These are phyloP conservation scores for Acanthochromis polyacanthus DNA, from an alignment of 2,113 vertebrate genomes.

Conservation along the genomic window DNA sequence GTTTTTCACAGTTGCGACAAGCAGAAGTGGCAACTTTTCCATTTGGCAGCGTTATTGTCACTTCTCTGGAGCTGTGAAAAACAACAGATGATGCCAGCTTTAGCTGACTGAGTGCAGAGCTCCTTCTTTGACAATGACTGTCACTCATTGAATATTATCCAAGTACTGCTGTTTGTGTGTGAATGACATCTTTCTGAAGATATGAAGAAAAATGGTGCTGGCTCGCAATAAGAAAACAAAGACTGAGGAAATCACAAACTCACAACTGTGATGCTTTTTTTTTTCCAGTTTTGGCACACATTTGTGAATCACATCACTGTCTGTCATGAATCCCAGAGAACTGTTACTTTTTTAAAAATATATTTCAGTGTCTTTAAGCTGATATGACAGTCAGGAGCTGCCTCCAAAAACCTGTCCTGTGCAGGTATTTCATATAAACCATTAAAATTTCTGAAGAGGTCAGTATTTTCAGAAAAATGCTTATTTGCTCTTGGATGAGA, in stretches of 20 bases:
- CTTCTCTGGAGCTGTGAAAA: constrained; percentile 25
- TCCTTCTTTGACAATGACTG: constrained; percentile 3
- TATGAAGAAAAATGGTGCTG: neutral
- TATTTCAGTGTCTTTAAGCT: neutral
- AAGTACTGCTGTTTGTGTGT: neutral
- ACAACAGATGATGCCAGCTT: constrained; percentile 31
- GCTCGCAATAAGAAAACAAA: neutral
- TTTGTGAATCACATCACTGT: neutral
- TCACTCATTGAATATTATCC: neutral
- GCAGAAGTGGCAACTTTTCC: constrained; percentile 13
- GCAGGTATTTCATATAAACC: too few relatives aligned
- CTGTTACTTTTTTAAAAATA: neutral
- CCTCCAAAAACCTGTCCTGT: too few relatives aligned
- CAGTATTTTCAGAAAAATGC: too few relatives aligned
- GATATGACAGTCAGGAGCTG: too few relatives aligned
- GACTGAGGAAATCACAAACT: neutral
- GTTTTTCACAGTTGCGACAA: constrained; percentile 30
- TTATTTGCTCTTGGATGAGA: neutral
- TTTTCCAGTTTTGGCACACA: neutral
- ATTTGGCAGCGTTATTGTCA: neutral
- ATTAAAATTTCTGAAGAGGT: too few relatives aligned
- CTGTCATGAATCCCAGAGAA: neutral
- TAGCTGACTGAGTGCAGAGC: constrained; percentile 1
- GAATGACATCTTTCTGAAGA: constrained; percentile 4
- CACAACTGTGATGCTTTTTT: neutral